These are phyloP conservation scores for Ctenicera cuprea DNA, from an alignment of 2,888 invertebrate genomes.

Conservation along the genomic window DNA sequence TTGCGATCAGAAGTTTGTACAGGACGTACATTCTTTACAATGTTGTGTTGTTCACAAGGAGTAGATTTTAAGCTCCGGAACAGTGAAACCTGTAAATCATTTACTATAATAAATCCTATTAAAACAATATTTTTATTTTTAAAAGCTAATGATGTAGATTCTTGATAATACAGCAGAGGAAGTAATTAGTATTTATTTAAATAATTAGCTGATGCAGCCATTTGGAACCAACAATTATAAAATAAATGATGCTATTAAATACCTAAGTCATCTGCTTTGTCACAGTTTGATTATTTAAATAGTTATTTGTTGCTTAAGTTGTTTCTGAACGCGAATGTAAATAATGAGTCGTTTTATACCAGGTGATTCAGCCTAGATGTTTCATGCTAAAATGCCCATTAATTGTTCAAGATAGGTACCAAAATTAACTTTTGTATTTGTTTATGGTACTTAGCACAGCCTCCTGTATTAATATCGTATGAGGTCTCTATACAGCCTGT, in stretches of 20 bases:
- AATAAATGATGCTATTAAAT: too few relatives aligned
- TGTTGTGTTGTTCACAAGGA: conserved; percentile 68
- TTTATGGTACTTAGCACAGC: too few relatives aligned
- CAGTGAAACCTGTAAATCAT: conserved; percentile 65
- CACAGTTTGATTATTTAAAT: not conserved
- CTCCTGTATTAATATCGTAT: too few relatives aligned
- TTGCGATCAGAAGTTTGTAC: conserved; percentile 68
- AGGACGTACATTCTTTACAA: conserved; percentile 69
- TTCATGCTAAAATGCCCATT: too few relatives aligned
- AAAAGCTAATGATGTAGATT: too few relatives aligned
- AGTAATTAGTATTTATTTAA: not conserved
- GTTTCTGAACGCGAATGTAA: not conserved
- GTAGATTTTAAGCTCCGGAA: conserved; percentile 70
- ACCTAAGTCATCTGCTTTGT: too few relatives aligned
- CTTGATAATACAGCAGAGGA: not conserved
- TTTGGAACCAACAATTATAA: not conserved
- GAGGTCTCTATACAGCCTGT: too few relatives aligned
- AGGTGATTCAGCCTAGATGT: too few relatives aligned
- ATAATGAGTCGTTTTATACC: too few relatives aligned
- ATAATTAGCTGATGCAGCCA: not conserved
- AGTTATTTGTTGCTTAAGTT: not conserved
- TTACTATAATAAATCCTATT: not conserved
- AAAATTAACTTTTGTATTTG: too few relatives aligned
- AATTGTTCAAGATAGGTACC: too few relatives aligned
- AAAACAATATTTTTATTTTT: not conserved